Base-by-base conservation (phyloP, 2,888 invertebrate genomes). In the Drosophila ezoana region DNA sequence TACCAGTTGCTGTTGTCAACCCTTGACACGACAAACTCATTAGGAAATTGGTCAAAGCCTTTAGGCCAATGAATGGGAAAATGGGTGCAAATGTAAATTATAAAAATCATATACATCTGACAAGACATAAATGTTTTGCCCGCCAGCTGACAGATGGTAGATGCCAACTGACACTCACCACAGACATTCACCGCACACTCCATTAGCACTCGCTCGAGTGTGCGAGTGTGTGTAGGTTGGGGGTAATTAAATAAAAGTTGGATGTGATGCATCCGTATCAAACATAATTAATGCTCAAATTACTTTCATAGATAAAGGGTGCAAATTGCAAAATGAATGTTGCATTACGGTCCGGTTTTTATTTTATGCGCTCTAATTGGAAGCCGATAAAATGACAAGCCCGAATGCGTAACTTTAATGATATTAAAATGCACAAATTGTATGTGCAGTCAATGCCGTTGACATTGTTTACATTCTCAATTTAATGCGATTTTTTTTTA, bases 21-120 rank as follows among this genome's bases (percentile, higher is more conserved):
- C 80, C 68, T 51, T 84, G 76, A 87, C 87, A 81, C 58, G 79
- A 69, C 71, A 76, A 81, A 70, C 75, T 72, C 84, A 81, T 87
- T 81, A 81, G 63, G 72, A 60, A 43, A 52, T 64, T 44, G 18
- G 58, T 47, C 44, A 38, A 41, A 43, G 54, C 72, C 72, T 44
- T 51, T 41, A 14, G 72, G 59, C 62, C 54, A 61, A 61, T 61
- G 41, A 59, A 61, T 48, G 43, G 2, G 8, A 18, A 16, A 54
- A 43, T 41, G 47, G 20, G 33, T 67, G 61, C 47, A 68, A 62
- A 60, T 70, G 68, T 67, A 66, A 84, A 81, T 84, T 79, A 64
- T 73, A 52, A 72, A 64, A 84, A 72, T 84, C 81, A 69, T 68
- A 65, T 68, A 63, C 49, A 76, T 68, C 67, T 78, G 78, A 67